Evolutionary conservation across 2,797 vertebrate species (phyloP), one percentile per base, ranked within the genome.

Genomic region (Hypotaenidia okinawae): DNA sequence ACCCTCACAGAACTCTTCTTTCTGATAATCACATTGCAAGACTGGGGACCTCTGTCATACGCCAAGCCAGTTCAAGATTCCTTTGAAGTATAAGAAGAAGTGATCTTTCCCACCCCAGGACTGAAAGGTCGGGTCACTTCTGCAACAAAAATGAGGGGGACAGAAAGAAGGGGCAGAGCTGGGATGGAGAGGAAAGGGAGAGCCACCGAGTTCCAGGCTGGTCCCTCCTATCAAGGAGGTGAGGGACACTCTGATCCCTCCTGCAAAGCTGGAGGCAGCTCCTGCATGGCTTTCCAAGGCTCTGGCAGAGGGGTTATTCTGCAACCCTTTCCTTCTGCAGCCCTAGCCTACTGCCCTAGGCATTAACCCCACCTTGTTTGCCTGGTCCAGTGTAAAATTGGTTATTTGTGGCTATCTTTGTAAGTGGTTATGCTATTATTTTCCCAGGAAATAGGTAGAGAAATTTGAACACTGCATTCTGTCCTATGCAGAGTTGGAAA

Each of bases 1-100:
- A 76, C 39, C 73, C 67, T 91, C 77, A 94, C 35, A 97, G 95
- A 94, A 74, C 32, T 84, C 61, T 83, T 78, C 55, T 79, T 87
- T 84, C 68, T 30, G 72, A 54, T 28, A 77, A 92, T 43, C 45
- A 72, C 68, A 76, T 35, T 72, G 45, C 62, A 94, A 84, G 80
- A 70, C 1, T 8, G 25, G 21, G 1, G 9, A 73, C 3, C n/a
- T 45, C 16, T 30, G 47, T 47, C 67, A 62, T 1, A 66, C 16
- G 78, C 19, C 49, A 87, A 77, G 39, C 11, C 61, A 83, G 69
- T 63, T 84, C 30, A 43, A 82, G 47, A 57, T 24, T 84, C 17
- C 19, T 84, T 18, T 41, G 74, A 87, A 54, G 43, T 37, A 72
- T 16, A 49, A 52, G 74, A 58, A 80, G 45, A 94, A 27, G 6